Conservation (phyloP, 2,113 vertebrate species). For the Plecotus auritus region DNA sequence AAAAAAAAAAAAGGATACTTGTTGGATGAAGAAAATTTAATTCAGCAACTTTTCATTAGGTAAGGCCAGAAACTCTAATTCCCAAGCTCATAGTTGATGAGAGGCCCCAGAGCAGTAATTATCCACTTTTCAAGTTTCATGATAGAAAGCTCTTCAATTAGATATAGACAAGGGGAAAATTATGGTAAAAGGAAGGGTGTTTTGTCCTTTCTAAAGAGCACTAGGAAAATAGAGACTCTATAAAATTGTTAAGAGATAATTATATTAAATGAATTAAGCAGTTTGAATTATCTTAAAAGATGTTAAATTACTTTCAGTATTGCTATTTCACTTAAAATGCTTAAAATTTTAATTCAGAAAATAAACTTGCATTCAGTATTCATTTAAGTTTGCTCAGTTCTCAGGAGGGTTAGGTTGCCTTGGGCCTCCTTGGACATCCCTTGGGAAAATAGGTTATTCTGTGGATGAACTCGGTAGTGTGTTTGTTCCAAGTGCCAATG, state of each 20-base stretch:
- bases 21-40: slow-evolving; percentile 68
- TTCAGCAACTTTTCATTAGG: slow-evolving; percentile 73
- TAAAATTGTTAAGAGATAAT: slow-evolving; percentile 56
- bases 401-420: not conserved
- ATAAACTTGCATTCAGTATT: slow-evolving; percentile 37
- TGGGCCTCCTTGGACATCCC: not conserved
- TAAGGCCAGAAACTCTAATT: slow-evolving; percentile 68
- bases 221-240: slow-evolving; percentile 10
- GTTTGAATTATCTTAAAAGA: slow-evolving; percentile 55
- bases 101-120: slow-evolving; percentile 69
- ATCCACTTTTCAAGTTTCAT: slow-evolving; percentile 66
- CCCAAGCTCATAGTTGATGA: slow-evolving; percentile 55
- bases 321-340: slow-evolving; percentile 32
- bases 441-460: not conserved
- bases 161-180: slow-evolving; percentile 54
- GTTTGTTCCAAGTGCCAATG: not conserved
- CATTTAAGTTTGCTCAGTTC: slow-evolving; percentile 22
- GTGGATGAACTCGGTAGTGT: not conserved
- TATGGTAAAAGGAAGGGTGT: slow-evolving; percentile 41
- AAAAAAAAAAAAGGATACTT: slow-evolving; percentile 67
- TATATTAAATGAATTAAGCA: slow-evolving; percentile 50
- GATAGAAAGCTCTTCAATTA: slow-evolving; percentile 65
- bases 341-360: slow-evolving; percentile 65
- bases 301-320: slow-evolving; percentile 62
- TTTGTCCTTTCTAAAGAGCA: slow-evolving; percentile 61